phyloP scores from a whole-genome alignment of 2,113 vertebrate species.

The Toxotes jaculatrix region DNA sequence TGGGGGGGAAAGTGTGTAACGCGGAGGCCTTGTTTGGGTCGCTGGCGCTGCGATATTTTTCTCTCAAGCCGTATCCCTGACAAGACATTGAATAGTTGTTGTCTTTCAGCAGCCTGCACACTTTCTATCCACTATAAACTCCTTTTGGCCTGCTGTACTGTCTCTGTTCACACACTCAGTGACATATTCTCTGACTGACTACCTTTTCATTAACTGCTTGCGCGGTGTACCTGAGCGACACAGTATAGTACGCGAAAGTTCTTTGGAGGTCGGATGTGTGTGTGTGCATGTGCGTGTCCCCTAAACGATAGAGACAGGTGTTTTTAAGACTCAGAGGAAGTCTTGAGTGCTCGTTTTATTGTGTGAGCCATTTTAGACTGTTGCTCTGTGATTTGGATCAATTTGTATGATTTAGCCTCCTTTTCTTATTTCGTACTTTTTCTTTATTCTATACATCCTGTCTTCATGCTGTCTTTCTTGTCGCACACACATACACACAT shows the following conservation, averaged over 20 bases:
- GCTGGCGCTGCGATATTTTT: conserved; percentile 12
- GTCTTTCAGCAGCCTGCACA: conserved; percentile 25
- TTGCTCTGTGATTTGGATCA: conserved; percentile 67
- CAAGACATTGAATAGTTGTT: not conserved
- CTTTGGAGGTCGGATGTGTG: conserved; percentile 46
- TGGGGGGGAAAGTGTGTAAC: conserved; percentile 15
- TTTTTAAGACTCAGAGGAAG: conserved; percentile 58
- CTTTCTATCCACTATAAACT: conserved; percentile 28
- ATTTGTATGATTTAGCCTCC: conserved; percentile 61
- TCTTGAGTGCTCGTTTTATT: conserved; percentile 70
- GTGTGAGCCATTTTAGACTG: conserved; percentile 43
- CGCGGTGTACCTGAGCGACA: conserved; percentile 41
- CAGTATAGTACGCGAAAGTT: conserved; percentile 46
- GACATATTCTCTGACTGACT: conserved; percentile 34
- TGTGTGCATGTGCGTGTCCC: conserved; percentile 15
- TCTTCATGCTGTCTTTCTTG: conserved; percentile 6
- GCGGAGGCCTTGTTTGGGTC: conserved; percentile 46
- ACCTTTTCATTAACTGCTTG: conserved; percentile 63
- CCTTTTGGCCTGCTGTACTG: not conserved
- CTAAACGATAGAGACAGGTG: conserved; percentile 41
- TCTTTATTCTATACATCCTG: conserved; percentile 50
- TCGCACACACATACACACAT: conserved; percentile 7
- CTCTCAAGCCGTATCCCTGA: conserved; percentile 8
- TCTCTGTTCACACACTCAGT: conserved; percentile 8
- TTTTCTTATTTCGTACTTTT: conserved; percentile 42